Evolutionary conservation across 2,797 vertebrate species (phyloP), one percentile per base, ranked within the genome.

Genomic region (Simalia tracyae): DNA sequence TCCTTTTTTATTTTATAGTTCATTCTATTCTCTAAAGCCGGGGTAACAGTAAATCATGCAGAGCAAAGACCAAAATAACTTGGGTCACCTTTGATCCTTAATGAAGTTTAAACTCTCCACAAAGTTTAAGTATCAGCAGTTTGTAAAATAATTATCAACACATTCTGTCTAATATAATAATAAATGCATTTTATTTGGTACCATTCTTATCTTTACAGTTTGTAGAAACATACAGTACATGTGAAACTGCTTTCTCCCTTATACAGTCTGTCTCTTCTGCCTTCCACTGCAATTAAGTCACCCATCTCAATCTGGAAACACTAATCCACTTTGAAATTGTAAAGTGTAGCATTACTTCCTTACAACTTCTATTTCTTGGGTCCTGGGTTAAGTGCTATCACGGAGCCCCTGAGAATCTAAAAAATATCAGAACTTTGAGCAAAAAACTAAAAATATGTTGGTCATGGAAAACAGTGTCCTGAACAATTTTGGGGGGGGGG

Each of bases 241-340:
- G 1, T 87, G 59, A 81, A 87, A n/a, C 84, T 57, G 68, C 17
- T 57, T 84, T 88, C 91, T 95, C 56, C 76, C 90, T 5, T 61
- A 91, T 90, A 22, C 28, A 64, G 22, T 6, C 54, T 7, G 3
- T 42, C 93, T 94, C 7, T 81, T 92, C 60, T 92, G 63, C 9
- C 84, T 59, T 94, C 95, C 84, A 56, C 1, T 88, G 91, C 94
- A 63, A 42, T 86, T 84, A 86, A 91, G n/a, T 64, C 88, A 60
- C 93, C 93, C 92, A 57, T 95, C 76, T 90, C 89, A 94, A 76
- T 59, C 89, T 95, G 72, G 84, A 90, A 95, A 91, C 11, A 5
- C n/a, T 90, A 91, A 94, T 92, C 93, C 95, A 88, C 90, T 95
- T 91, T 93, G 92, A 95, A 95, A 92, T 56, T 17, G 84, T 89